Percentiles rank a stretch among this genome's conserved stretches.
phyloP scores from a whole-genome alignment of 92 coral and sea anemone species.

The Siderastrea siderea region DNA sequence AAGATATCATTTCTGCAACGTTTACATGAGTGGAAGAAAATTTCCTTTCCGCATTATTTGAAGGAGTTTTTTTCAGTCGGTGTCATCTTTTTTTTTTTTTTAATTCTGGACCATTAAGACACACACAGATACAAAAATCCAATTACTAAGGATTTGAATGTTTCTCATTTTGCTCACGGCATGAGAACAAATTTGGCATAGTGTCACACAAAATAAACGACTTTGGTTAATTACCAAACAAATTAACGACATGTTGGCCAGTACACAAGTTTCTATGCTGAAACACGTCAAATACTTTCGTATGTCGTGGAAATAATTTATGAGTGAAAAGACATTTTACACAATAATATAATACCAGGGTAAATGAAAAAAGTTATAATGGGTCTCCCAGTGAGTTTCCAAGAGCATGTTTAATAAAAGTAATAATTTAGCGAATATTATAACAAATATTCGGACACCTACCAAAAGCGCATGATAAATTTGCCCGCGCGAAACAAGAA shows the following conservation, averaged over 20 bases:
- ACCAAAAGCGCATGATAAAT: neutral
- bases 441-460: neutral
- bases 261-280: neutral
- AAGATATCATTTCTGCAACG: neutral
- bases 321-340: neutral
- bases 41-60: too few relatives aligned
- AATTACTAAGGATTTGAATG: neutral
- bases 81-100: too few relatives aligned
- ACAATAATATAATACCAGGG: neutral
- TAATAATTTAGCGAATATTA: neutral
- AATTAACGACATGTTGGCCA: neutral
- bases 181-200: neutral
- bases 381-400: neutral
- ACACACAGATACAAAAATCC: neutral
- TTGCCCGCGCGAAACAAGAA: too few relatives aligned
- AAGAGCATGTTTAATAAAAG: neutral
- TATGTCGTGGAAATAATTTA: neutral
- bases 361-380: conserved; percentile 6
- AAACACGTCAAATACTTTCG: neutral
- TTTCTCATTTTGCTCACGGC: conserved; percentile 14
- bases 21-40: neutral
- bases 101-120: too few relatives aligned
- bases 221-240: neutral
- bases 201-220: neutral
- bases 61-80: too few relatives aligned